phyloP scores from a whole-genome alignment of 2,888 invertebrate genomes.

The Bursaphelenchus okinawaensis region DNA sequence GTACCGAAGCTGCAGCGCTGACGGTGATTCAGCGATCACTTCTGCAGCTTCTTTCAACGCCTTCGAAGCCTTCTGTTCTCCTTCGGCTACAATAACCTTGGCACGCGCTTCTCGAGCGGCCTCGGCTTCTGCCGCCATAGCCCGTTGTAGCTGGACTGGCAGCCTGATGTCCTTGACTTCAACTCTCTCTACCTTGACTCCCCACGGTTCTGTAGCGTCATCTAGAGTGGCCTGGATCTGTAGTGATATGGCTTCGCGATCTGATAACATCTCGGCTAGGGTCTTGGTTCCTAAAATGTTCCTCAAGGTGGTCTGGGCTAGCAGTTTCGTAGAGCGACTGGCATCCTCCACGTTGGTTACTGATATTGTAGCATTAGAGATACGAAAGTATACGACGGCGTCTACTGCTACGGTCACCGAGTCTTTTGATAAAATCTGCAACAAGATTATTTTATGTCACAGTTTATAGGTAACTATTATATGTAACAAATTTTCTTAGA shows the following conservation, averaged over 20 bases:
- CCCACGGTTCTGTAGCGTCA: slow-evolving; percentile 62
- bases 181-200: slow-evolving; percentile 60
- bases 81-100: slow-evolving; percentile 85
- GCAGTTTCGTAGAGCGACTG: slow-evolving; percentile 47
- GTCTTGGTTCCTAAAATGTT: slow-evolving; percentile 95
- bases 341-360: slow-evolving; percentile 34
- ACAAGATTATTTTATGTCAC: neutral
- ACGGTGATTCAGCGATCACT: slow-evolving; percentile 77
- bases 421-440: slow-evolving; percentile 35
- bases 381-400: slow-evolving; percentile 36
- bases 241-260: slow-evolving; percentile 81
- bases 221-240: slow-evolving; percentile 59
- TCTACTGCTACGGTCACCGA: slow-evolving; percentile 40
- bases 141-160: slow-evolving; percentile 83
- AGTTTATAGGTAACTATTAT: neutral
- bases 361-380: slow-evolving; percentile 34
- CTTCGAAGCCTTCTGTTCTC: slow-evolving; percentile 75
- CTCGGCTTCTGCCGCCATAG: slow-evolving; percentile 93
- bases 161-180: slow-evolving; percentile 71
- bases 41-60: slow-evolving; percentile 92
- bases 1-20: slow-evolving; percentile 86
- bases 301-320: slow-evolving; percentile 61
- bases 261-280: slow-evolving; percentile 90
- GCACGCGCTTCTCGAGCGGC: slow-evolving; percentile 76
- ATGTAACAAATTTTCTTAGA: neutral